Percentiles rank a stretch among this genome's conserved stretches.
phyloP scores from a whole-genome alignment of 2,113 vertebrate species.

The Chiloscyllium plagiosum region DNA sequence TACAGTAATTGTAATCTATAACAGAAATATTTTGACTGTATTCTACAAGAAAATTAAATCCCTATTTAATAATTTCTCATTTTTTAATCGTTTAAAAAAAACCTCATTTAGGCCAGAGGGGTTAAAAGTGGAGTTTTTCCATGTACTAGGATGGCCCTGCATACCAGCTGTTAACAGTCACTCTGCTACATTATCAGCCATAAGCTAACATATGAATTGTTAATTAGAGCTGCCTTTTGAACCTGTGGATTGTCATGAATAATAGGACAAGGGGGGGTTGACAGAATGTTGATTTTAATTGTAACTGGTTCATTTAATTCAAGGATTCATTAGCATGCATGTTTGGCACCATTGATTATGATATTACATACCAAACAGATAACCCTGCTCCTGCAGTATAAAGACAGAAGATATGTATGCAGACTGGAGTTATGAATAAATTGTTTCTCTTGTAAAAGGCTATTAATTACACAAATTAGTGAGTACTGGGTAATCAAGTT shows the following conservation, averaged over 20 bases:
- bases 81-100: not conserved
- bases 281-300: conserved; percentile 83
- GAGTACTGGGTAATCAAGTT: conserved; percentile 84
- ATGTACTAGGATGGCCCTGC: conserved; percentile 62
- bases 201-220: conserved; percentile 74
- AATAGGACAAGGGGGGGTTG: conserved; percentile 71
- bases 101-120: not conserved
- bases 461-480: conserved; percentile 98
- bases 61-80: not conserved
- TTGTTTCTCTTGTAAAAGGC: conserved; percentile 70
- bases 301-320: conserved; percentile 97
- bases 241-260: conserved; percentile 81
- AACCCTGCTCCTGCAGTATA: conserved; percentile 67
- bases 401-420: conserved; percentile 52
- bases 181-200: conserved; percentile 61
- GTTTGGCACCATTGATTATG: conserved; percentile 77
- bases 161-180: conserved; percentile 75
- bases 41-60: not conserved
- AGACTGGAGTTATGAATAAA: conserved; percentile 90
- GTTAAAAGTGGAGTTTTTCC: conserved; percentile 41
- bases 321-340: conserved; percentile 85
- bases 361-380: conserved; percentile 82
- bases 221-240: conserved; percentile 93
- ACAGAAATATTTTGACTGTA: not conserved
- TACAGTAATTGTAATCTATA: not conserved